Evolutionary conservation across 1,140 invertebrate genomes (phyloP).

Genomic region (Potamilus streckersoni): DNA sequence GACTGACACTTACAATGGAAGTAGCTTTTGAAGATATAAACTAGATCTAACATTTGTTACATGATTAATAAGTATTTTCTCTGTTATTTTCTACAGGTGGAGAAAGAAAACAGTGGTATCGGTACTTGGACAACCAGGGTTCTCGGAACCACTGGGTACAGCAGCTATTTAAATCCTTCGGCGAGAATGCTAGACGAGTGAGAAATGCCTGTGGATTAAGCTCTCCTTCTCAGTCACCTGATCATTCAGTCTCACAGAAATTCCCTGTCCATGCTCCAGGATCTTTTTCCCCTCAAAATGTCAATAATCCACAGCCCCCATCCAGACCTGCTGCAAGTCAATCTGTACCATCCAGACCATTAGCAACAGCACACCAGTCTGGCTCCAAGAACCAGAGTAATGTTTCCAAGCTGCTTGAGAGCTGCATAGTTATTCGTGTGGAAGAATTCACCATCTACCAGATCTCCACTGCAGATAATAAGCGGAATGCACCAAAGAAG

Average conservation of each 20-base stretch:
- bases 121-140: conserved; percentile 67
- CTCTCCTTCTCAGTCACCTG: conserved; percentile 41
- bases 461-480: conserved; percentile 70
- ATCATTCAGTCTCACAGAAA: conserved; percentile 29
- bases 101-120: conserved; percentile 88
- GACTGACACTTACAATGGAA: too few relatives aligned
- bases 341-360: conserved; percentile 20
- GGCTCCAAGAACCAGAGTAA: conserved; percentile 70
- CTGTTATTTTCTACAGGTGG: conserved; percentile 67
- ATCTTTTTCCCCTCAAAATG: too few relatives aligned
- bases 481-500: conserved; percentile 79
- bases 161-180: conserved; percentile 64
- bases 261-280: background rate
- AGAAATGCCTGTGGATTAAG: conserved; percentile 38
- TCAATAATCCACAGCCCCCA: background rate
- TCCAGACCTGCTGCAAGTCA: background rate
- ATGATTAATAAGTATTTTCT: too few relatives aligned
- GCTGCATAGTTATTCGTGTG: conserved; percentile 88
- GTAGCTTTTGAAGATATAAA: too few relatives aligned
- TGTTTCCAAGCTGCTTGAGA: conserved; percentile 88
- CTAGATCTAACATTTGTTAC: too few relatives aligned
- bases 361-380: conserved; percentile 28
- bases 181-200: conserved; percentile 52
- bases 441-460: conserved; percentile 76
- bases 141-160: conserved; percentile 67